Percentiles rank a stretch among this genome's conserved stretches.
These are phyloP conservation scores for Artemia sp. DNA, from an alignment of 2,888 invertebrate species.

Conservation along the genomic window DNA sequence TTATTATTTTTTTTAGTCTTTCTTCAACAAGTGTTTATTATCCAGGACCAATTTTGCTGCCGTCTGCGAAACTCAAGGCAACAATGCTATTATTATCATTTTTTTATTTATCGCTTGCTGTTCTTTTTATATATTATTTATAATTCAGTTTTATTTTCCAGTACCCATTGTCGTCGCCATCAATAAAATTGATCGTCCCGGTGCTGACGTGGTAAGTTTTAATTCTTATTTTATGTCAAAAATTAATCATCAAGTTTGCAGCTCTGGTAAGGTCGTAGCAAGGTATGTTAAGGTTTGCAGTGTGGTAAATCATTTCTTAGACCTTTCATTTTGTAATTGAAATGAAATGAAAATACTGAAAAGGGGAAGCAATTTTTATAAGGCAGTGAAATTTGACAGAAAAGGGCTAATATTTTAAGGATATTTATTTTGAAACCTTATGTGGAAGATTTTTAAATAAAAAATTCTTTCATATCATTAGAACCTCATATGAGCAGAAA, in stretches of 20 bases:
- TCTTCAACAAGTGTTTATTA: too few species aligned
- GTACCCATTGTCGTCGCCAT: constrained; percentile 91
- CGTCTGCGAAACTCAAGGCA: too few species aligned
- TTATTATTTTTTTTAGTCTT: too few species aligned
- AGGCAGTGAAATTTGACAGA: background rate
- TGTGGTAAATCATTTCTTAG: background rate
- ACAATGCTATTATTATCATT: too few species aligned
- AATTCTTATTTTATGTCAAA: background rate
- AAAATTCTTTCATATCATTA: too few species aligned
- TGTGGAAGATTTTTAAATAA: too few species aligned
- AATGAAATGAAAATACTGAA: background rate
- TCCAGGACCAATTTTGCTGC: too few species aligned
- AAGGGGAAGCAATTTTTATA: background rate
- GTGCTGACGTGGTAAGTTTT: constrained; percentile 64
- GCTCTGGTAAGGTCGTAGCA: background rate
- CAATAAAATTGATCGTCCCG: constrained; percentile 91
- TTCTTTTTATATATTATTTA: too few species aligned
- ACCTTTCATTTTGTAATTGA: background rate
- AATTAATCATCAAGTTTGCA: background rate
- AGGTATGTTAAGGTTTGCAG: background rate
- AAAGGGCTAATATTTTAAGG: background rate
- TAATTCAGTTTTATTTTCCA: constrained; percentile 34
- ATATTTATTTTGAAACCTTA: too few species aligned
- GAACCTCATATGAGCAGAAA: too few species aligned
- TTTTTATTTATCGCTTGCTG: too few species aligned